Conservation (phyloP, 35 echinoderm and acorn worm species). For the Heliocidaris tuberculata region DNA sequence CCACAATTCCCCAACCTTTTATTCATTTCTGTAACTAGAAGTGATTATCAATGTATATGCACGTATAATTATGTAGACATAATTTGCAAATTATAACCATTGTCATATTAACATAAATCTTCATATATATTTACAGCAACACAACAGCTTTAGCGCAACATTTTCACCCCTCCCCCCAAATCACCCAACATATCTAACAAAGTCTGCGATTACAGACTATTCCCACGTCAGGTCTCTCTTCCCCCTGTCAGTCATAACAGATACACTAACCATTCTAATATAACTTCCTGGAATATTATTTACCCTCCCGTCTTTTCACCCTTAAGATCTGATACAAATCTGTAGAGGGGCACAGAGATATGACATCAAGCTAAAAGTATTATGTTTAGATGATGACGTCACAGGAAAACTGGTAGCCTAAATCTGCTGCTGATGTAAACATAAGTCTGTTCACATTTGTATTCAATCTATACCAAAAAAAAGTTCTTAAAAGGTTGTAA, state of each 20-base stretch:
- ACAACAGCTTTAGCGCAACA: neutral
- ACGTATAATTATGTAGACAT: too few relatives aligned
- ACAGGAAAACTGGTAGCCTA: neutral
- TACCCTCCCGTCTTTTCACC: neutral
- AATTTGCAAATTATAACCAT: too few relatives aligned
- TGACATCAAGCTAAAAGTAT: neutral
- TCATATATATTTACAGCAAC: neutral
- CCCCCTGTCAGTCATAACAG: neutral
- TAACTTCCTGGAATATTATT: slow-evolving; percentile 12
- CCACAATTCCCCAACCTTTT: too few relatives aligned
- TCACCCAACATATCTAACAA: neutral
- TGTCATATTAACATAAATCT: too few relatives aligned
- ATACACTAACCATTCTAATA: neutral
- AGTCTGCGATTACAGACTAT: neutral
- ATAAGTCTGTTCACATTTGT: neutral
- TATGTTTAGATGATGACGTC: neutral
- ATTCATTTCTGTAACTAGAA: too few relatives aligned
- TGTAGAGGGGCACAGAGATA: neutral
- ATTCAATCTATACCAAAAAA: neutral
- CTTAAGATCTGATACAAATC: neutral
- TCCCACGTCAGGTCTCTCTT: neutral
- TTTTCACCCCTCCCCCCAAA: neutral
- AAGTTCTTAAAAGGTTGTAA: neutral
- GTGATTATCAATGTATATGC: too few relatives aligned
- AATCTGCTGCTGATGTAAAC: neutral